Base-by-base conservation (phyloP, 1,140 invertebrate species). In the Musca domestica region DNA sequence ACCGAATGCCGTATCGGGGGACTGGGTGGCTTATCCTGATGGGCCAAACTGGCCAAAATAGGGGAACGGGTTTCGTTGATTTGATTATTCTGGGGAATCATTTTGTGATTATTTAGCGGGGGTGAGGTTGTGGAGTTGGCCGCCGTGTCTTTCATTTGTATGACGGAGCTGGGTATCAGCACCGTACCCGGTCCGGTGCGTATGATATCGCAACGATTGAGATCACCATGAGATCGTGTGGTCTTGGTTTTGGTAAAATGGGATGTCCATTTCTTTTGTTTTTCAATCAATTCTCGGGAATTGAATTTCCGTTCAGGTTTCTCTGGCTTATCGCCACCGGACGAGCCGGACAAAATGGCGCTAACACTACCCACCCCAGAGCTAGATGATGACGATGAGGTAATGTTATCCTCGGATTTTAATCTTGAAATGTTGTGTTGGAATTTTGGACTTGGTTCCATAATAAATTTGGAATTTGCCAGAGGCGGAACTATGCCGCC, bases 221-320 rank as follows among this genome's bases (percentile, higher is more conserved):
- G 86, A 80, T 90, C 88, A 73, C 85, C 90, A 78, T 86, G 86
- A 67, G 85, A 88, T 34, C 87, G 84, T 66, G 84, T 84, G 3
- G 87, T 84, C 70, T 89, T 85, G 15, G 88, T 87, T 82, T 92
- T 93, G 22, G 90, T 90, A 76, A 95, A 95, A 81, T 95, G 93
- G 52, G 91, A 91, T 3, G 92, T 94, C 93, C 93, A 95, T 81
- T 95, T 95, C 74, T 90, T 89, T 73, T 94, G 92, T 73, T 94
- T 94, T 79, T 95, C 92, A 48, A 95, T 94, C 14, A 95, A 82
- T 79, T 95, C 92, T 65, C 92, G 89, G 9, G 88, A 90, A 73
- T 93, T 94, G 68, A 94, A 88, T 72, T 92, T 89, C 30, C 91
- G 84, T 76, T 93, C 91, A 1, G 91, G 91, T 81, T 93, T 93